Evolutionary conservation across 2,888 invertebrate species (phyloP), one percentile per base, ranked within the genome.

Genomic region (Choristoneura rosaceana): DNA sequence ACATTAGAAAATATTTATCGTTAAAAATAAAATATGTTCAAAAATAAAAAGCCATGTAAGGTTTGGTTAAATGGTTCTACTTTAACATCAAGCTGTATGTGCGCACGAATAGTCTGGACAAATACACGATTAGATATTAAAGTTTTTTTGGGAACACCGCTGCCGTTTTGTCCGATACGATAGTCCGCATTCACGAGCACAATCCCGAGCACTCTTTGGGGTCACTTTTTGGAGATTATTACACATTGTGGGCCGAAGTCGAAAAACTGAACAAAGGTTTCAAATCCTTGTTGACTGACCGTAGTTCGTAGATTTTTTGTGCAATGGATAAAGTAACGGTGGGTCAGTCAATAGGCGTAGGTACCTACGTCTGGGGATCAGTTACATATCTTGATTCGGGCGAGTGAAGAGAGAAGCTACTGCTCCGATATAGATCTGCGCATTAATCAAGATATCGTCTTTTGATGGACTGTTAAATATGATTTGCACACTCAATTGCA

Each of bases 201-300:
- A 85, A 87, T 86, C 82, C 87, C 80, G 84, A 88, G 87, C 82
- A 88, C 90, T 87, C 88, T 92, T 93, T 92, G 92, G 94, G 94
- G 94, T 94, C 93, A 94, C 89, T 94, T 94, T 94, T 93, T 92
- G 92, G 91, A 90, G 93, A 92, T 93, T 92, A 92, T 85, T 86
- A 81, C 79, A 81, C 81, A 89, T 93, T 93, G 93, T 93, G 83
- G 79, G 79, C 76, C 80, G 75, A 79, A 90, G 90, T 90, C 89
- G 90, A 91, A 90, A 91, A 89, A 86, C 68, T 75, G 82, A 80
- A 91, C 90, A 91, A 93, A 89, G 82, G 80, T 79, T 79, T 79
- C 85, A 85, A 86, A 85, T 81, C 80, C 87, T 74, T 90, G 88
- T 91, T 91, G 92, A 91, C 90, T 90, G 92, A 90, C 92, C 92